phyloP scores from a whole-genome alignment of 2,888 invertebrate genomes.

The Physocephala rufipes region DNA sequence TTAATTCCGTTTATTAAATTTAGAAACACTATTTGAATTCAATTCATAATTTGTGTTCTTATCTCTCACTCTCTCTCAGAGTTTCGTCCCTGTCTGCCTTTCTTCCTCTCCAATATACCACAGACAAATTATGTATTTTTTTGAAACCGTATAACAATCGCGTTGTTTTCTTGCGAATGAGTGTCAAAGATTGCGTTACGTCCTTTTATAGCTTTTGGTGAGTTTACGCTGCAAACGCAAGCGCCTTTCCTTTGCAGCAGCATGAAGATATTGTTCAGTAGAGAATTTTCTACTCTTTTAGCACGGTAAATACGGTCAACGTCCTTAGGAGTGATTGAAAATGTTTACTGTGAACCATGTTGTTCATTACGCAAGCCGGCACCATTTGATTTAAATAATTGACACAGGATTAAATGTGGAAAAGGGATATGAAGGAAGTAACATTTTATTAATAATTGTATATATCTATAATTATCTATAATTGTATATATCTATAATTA shows the following conservation, averaged over 20 bases:
- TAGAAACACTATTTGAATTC: background rate
- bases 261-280: background rate
- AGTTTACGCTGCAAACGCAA: conserved; percentile 39
- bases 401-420: background rate
- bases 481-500: too few species aligned
- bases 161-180: conserved; percentile 58
- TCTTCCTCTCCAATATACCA: background rate
- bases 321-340: conserved; percentile 18
- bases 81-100: conserved; percentile 2
- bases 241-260: background rate
- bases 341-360: conserved; percentile 1
- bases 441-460: too few species aligned
- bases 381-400: background rate
- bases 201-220: conserved; percentile 58
- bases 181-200: conserved; percentile 54
- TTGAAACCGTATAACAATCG: conserved; percentile 40
- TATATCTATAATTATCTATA: too few species aligned
- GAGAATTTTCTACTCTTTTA: conserved; percentile 3
- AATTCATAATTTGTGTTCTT: background rate
- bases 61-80: background rate
- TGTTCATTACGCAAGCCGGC: conserved; percentile 18
- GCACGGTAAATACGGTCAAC: conserved; percentile 17
- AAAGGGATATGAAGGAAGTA: background rate
- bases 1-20: background rate
- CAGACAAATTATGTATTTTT: background rate